These are phyloP conservation scores for Hyposmocoma kahamanoa DNA, from an alignment of 1,140 invertebrate genomes.

Conservation along the genomic window DNA sequence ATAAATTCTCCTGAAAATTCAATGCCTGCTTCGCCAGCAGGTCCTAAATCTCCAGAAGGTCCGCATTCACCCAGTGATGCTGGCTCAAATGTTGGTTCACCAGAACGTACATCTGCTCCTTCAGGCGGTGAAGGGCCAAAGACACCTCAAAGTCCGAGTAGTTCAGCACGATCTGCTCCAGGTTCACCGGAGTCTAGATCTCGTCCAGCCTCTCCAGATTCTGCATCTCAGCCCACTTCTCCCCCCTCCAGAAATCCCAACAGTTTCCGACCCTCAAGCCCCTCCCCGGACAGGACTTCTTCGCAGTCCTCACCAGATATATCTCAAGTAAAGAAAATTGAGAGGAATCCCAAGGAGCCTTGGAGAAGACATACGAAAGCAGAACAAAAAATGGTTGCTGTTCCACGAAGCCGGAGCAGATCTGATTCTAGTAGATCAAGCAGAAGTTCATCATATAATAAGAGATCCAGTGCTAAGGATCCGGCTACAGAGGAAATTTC, in stretches of 20 bases:
- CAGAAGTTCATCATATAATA: conserved; percentile 63
- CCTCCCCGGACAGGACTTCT: conserved; percentile 47
- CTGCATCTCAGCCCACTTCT: conserved; percentile 31
- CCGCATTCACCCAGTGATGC: conserved; percentile 54
- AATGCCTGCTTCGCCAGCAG: conserved; percentile 40
- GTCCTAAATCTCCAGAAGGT: conserved; percentile 47
- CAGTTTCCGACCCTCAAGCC: conserved; percentile 30
- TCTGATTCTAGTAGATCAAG: conserved; percentile 67
- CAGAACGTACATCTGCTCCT: conserved; percentile 31
- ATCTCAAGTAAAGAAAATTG: conserved; percentile 44
- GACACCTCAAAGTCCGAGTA: conserved; percentile 43
- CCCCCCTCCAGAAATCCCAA: conserved; percentile 24
- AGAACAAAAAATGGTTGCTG: conserved; percentile 58
- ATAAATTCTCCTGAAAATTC: conserved; percentile 66
- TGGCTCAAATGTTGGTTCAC: conserved; percentile 48
- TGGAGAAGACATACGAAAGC: conserved; percentile 62
- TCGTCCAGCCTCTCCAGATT: conserved; percentile 45
- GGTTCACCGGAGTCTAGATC: conserved; percentile 40
- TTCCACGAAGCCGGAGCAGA: conserved; percentile 47
- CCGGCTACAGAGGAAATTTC: conserved; percentile 71
- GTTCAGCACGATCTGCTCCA: conserved; percentile 39
- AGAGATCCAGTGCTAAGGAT: conserved; percentile 49
- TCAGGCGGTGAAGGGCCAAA: conserved; percentile 35
- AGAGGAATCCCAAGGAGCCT: conserved; percentile 59
- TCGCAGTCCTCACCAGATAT: conserved; percentile 31